Conservation (phyloP, 2,797 vertebrate genomes). For the Propithecus deckenii region DNA sequence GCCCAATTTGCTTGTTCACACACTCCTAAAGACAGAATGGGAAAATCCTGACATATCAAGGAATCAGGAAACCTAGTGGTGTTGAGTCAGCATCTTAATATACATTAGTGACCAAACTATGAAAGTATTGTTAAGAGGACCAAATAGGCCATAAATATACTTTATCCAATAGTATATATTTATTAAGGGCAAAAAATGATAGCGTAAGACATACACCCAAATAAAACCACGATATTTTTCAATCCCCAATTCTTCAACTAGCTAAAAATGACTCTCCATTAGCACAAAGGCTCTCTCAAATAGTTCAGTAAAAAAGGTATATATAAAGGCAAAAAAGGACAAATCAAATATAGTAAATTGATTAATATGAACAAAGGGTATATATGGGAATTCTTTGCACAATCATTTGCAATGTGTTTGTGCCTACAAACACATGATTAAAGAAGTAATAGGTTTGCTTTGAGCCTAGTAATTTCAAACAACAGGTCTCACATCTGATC, state of each 20-base stretch:
- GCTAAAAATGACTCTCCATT: background rate
- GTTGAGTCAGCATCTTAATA: background rate
- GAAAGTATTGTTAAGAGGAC: background rate
- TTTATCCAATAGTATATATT: background rate
- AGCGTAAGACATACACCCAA: background rate
- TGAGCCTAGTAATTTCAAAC: conserved; percentile 34
- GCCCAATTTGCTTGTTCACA: background rate
- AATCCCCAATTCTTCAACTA: background rate
- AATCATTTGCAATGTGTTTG: background rate
- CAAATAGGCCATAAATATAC: background rate
- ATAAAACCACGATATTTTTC: conserved; percentile 18
- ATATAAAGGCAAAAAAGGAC: background rate
- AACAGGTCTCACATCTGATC: background rate
- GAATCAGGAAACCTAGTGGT: background rate
- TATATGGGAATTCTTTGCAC: background rate
- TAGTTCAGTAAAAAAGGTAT: background rate
- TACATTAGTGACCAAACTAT: conserved; percentile 15
- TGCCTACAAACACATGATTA: conserved; percentile 12
- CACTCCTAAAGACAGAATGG: background rate
- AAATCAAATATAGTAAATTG: background rate
- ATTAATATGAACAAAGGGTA: background rate
- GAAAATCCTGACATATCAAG: background rate
- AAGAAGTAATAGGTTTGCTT: background rate
- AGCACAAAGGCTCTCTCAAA: background rate
- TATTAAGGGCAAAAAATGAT: background rate